Percentiles rank a stretch among this genome's conserved stretches.
phyloP scores from a whole-genome alignment of 2,113 vertebrate genomes.

The Nycticryphes semicollaris region DNA sequence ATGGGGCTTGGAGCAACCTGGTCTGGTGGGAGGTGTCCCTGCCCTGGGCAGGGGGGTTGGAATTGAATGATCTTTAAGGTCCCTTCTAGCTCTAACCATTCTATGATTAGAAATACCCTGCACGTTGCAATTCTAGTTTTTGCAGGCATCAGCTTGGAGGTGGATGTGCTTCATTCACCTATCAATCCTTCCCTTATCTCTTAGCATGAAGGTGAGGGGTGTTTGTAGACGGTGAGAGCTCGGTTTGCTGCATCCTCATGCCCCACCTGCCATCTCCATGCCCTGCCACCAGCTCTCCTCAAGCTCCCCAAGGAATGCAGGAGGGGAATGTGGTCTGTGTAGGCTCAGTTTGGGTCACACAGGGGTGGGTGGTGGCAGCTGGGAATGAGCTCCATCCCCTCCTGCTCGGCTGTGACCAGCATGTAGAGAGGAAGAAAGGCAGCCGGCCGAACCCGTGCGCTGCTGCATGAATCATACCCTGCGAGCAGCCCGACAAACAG shows the following conservation, averaged over 20 bases:
- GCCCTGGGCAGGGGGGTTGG: too few relatives aligned
- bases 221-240: background rate
- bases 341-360: background rate
- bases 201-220: background rate
- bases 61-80: too few relatives aligned
- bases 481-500: background rate
- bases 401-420: background rate
- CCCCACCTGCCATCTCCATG: accelerated
- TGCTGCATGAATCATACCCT: background rate
- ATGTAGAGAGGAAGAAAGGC: background rate
- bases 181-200: too few relatives aligned
- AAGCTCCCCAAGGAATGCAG: background rate
- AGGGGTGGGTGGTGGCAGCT: accelerated
- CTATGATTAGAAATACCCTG: background rate
- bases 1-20: too few relatives aligned
- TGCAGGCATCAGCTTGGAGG: background rate
- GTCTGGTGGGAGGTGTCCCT: too few relatives aligned
- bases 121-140: background rate
- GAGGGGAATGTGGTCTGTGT: accelerated
- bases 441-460: background rate
- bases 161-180: background rate
- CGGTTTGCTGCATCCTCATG: background rate
- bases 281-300: too few relatives aligned
- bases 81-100: too few relatives aligned
- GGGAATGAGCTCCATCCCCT: background rate